Conservation (phyloP, 2,797 vertebrate genomes). For the Girardinus metallicus region DNA sequence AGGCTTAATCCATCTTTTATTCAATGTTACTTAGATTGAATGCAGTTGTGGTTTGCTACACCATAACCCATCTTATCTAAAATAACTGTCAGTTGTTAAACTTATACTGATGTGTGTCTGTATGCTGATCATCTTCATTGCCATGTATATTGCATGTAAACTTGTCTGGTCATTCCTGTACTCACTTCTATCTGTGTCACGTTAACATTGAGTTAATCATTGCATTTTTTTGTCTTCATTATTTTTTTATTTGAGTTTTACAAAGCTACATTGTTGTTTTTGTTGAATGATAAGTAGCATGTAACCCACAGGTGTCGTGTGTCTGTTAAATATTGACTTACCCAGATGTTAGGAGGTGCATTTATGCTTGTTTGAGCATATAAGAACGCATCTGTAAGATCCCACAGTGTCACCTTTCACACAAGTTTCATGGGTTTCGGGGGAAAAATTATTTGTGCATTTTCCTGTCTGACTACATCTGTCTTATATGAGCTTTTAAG, state of each 20-base stretch:
- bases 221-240: conserved; percentile 2
- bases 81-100: conserved; percentile 10
- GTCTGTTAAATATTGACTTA: conserved; percentile 23
- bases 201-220: conserved; percentile 21
- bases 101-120: conserved; percentile 8
- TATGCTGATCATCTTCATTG: conserved; percentile 24
- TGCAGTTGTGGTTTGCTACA: conserved; percentile 20
- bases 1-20: background rate
- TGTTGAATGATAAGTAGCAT: conserved; percentile 7
- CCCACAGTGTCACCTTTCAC: conserved; percentile 15
- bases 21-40: conserved; percentile 7
- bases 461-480: background rate
- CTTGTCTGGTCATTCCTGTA: background rate
- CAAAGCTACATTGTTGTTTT: conserved; percentile 17
- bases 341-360: conserved; percentile 4
- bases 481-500: background rate
- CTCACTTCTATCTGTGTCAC: conserved; percentile 15
- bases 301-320: conserved; percentile 14
- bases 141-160: conserved; percentile 19
- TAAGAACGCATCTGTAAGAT: conserved; percentile 27
- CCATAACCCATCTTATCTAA: background rate
- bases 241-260: conserved; percentile 3
- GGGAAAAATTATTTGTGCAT: background rate
- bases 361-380: conserved; percentile 16
- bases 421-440: background rate